Base-by-base conservation (phyloP, 2,797 vertebrate genomes). In the Parauchenoglanis ngamensis region DNA sequence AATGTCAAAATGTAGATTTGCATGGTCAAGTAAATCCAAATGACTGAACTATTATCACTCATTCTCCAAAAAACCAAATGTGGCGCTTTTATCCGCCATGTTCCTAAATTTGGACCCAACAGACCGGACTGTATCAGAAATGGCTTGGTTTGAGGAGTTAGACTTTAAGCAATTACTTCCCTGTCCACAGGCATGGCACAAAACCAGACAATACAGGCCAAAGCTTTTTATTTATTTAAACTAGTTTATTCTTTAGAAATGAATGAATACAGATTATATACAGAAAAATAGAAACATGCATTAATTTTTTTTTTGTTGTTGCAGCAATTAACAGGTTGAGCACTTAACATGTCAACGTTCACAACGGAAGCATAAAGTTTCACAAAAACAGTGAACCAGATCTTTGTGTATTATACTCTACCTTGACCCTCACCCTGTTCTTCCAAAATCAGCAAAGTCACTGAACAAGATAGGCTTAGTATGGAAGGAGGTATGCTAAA, bases 211-310 rank as follows among this genome's bases (percentile, higher is more conserved):
- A 65, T 17, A 83, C 3, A 83, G 19, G 17, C 44, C 46, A 73
- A 61, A 59, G 56, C 46, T 82, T 85, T 70, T 17, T 0, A 25
- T 40, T 40, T 40, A 40, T 40, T 40, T 40, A 46, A 40, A 85
- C 73, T 65, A 57, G 70, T 89, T 90, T 88, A 87, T 87, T 87
- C 2, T 25, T 56, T 77, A n/a, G 81, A 80, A 83, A 31, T 17
- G 11, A 82, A 49, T 28, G 46, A 87, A 57, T 68, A 49, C 31
- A 46, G 78, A n/a, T 77, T 49, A 19, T 57, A 8, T 72, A 77
- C 65, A 54, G 35, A 77, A 54, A 68, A 54, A 83, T 65, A 59
- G 5, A 57, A 80, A 35, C n/a, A 86, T 80, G 61, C 54, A 76
- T 68, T 59, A 75, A 82, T 10, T 49, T 49, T 21, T 21, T 23